Percentiles rank a stretch among this genome's conserved stretches.
phyloP scores from a whole-genome alignment of 2,888 invertebrate species.

The Vannuccia rotundouncinata region DNA sequence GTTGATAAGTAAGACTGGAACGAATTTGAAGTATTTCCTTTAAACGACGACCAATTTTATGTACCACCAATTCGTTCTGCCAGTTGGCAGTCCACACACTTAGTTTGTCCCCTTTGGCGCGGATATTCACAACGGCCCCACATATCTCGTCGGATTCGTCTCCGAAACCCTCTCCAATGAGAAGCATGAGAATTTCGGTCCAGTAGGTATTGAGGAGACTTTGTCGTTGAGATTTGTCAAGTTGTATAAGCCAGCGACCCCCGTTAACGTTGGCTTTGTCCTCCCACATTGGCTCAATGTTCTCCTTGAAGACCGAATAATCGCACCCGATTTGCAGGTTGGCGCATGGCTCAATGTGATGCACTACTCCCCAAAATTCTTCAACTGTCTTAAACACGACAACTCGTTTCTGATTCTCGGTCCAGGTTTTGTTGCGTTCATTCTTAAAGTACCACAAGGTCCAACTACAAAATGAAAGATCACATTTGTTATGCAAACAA shows the following conservation, averaged over 20 bases:
- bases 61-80: conserved; percentile 68
- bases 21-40: conserved; percentile 6
- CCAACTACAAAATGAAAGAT: no score
- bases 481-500: no score
- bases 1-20: conserved; percentile 13
- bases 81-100: conserved; percentile 65
- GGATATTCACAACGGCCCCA: conserved; percentile 90
- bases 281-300: conserved; percentile 92
- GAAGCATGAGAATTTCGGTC: conserved; percentile 62
- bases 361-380: conserved; percentile 95
- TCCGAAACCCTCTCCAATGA: conserved; percentile 91
- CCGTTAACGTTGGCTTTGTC: conserved; percentile 81
- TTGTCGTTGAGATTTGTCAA: conserved; percentile 68
- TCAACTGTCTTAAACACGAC: conserved; percentile 93
- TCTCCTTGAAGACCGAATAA: conserved; percentile 65
- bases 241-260: conserved; percentile 81
- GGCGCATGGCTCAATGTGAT: conserved; percentile 79
- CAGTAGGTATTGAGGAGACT: conserved; percentile 75
- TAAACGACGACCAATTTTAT: conserved; percentile 70
- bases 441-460: conserved; percentile 95
- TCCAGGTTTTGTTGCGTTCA: conserved; percentile 76
- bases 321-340: conserved; percentile 76
- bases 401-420: conserved; percentile 84
- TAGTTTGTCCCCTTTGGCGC: conserved; percentile 76
- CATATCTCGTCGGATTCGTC: conserved; percentile 86